Evolutionary conservation across 2,888 invertebrate species (phyloP).

Genomic region (Proisotoma minuta): DNA sequence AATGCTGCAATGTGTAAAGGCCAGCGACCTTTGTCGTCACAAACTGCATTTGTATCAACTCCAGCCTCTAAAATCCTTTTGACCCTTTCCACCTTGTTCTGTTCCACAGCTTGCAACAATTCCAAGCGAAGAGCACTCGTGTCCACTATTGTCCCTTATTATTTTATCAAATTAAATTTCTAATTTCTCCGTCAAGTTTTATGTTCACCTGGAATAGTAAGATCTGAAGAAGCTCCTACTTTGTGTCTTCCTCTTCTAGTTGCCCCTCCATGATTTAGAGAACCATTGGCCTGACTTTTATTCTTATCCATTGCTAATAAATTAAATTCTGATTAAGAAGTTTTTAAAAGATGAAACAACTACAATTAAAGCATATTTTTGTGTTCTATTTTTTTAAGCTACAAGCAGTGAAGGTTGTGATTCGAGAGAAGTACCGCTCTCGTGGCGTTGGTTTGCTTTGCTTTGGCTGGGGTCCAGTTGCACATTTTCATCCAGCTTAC

Average conservation of each 20-base stretch:
- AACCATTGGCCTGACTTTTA: slow-evolving; percentile 25
- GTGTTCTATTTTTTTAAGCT: too few relatives aligned
- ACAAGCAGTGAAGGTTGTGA: too few relatives aligned
- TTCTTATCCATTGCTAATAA: slow-evolving; percentile 33
- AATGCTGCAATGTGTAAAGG: slow-evolving; percentile 46
- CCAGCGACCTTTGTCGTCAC: slow-evolving; percentile 47
- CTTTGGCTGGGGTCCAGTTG: too few relatives aligned
- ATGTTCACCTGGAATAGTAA: slow-evolving; percentile 21
- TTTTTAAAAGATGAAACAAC: too few relatives aligned
- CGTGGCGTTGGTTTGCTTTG: too few relatives aligned
- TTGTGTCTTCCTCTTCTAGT: slow-evolving; percentile 6
- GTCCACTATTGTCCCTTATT: slow-evolving; percentile 33
- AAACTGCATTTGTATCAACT: slow-evolving; percentile 46
- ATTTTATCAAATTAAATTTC: background rate
- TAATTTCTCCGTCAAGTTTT: background rate
- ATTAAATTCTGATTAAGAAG: too few relatives aligned
- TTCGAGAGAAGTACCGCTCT: slow-evolving; percentile 9
- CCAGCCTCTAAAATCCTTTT: slow-evolving; percentile 44
- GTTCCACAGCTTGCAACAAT: slow-evolving; percentile 44
- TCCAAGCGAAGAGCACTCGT: slow-evolving; percentile 39
- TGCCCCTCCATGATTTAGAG: slow-evolving; percentile 20
- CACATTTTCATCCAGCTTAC: too few relatives aligned
- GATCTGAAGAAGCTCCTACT: slow-evolving; percentile 12
- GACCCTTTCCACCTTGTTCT: slow-evolving; percentile 45
- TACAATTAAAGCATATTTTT: too few relatives aligned